A percentile compares a stretch with the other conserved stretches of the same genome.
Evolutionary conservation across 2,797 vertebrate species (phyloP).

Genomic region (Sebastes goodei): DNA sequence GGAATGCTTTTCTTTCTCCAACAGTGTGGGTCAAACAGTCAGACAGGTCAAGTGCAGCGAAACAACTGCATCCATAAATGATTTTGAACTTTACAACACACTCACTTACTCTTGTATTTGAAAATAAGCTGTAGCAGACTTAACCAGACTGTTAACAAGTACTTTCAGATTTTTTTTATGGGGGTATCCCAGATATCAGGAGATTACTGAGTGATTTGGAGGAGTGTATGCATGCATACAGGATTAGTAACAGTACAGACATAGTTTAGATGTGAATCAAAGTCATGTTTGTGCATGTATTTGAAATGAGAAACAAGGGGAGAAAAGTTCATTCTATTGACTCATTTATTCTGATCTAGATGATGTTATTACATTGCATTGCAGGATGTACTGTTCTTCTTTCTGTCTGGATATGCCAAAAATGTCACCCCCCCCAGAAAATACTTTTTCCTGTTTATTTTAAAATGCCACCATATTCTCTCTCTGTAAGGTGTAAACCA

Average conservation of each 20-base stretch:
- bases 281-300: not conserved
- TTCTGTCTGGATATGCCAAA: not conserved
- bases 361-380: not conserved
- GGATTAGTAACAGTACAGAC: not conserved
- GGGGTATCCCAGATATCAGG: not conserved
- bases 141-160: not conserved
- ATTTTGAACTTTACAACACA: conserved; percentile 30
- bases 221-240: not conserved
- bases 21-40: conserved; percentile 29
- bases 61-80: conserved; percentile 34
- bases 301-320: not conserved
- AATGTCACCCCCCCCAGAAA: not conserved
- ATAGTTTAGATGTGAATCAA: not conserved
- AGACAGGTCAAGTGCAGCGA: conserved; percentile 52
- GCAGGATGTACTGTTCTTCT: not conserved
- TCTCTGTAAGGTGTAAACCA: not conserved
- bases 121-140: conserved; percentile 2
- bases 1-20: conserved; percentile 45
- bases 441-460: not conserved
- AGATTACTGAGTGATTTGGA: not conserved
- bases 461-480: not conserved
- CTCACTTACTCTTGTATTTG: conserved; percentile 6
- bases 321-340: not conserved
- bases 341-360: not conserved
- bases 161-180: not conserved